Evolutionary conservation across 2,113 vertebrate species (phyloP).

Genomic region (Microtus ochrogaster): DNA sequence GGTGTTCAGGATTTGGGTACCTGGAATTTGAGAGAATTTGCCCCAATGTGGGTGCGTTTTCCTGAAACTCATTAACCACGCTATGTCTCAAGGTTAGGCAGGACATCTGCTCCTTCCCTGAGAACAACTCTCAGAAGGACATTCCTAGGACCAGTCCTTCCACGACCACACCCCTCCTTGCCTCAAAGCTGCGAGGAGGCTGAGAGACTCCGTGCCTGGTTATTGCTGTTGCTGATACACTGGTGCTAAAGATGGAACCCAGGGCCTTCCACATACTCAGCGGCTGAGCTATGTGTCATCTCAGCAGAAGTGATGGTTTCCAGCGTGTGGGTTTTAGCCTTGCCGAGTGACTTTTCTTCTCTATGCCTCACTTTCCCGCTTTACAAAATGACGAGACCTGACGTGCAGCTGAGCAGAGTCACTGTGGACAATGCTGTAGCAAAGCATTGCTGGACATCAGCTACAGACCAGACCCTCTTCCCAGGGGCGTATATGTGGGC

Average conservation of each 20-base stretch:
- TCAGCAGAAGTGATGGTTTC: neutral
- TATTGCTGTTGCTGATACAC: neutral
- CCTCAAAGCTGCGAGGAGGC: accelerated
- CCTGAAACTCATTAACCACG: neutral
- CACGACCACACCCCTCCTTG: neutral
- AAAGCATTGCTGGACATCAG: neutral
- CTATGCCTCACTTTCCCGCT: neutral
- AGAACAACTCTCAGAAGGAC: neutral
- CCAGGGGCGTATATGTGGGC: neutral
- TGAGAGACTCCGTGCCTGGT: too few relatives aligned
- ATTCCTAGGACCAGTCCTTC: neutral
- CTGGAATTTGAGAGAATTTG: neutral
- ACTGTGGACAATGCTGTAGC: neutral
- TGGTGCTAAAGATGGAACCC: neutral
- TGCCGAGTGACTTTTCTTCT: neutral
- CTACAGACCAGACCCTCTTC: neutral
- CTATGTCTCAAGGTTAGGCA: neutral
- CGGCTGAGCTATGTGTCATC: neutral
- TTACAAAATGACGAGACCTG: neutral
- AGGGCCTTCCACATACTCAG: neutral
- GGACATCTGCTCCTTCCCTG: neutral
- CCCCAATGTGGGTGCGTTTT: too few relatives aligned
- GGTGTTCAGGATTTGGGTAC: neutral
- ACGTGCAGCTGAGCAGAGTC: neutral
- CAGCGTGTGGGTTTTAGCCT: neutral